Evolutionary conservation across 2,888 invertebrate species (phyloP).

Genomic region (Megalurothrips usitatus): DNA sequence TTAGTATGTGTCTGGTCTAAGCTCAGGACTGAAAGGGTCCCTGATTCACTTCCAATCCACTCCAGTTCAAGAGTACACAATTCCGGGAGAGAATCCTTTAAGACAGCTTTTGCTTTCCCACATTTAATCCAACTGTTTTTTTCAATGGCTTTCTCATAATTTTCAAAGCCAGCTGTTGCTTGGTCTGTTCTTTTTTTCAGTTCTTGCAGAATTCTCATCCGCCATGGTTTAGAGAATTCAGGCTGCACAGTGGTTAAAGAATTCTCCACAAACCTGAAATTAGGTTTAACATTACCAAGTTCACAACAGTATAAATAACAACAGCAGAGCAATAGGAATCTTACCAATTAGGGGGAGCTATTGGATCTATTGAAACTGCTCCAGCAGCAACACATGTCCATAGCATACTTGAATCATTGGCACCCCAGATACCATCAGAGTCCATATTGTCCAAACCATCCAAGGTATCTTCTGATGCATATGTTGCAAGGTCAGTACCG

Average conservation of each 20-base stretch:
- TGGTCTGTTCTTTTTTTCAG: slow-evolving; percentile 54
- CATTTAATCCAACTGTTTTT: slow-evolving; percentile 67
- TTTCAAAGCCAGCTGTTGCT: slow-evolving; percentile 51
- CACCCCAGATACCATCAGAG: slow-evolving; percentile 54
- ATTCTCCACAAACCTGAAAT: slow-evolving; percentile 56
- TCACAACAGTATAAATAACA: slow-evolving; percentile 35
- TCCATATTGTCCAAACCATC: background rate
- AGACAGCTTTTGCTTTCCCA: slow-evolving; percentile 65
- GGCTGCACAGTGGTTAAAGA: background rate
- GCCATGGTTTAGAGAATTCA: slow-evolving; percentile 61
- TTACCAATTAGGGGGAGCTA: slow-evolving; percentile 72
- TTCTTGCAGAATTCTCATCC: slow-evolving; percentile 64
- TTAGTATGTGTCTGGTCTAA: slow-evolving; percentile 72
- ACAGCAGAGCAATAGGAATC: slow-evolving; percentile 32
- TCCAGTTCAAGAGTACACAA: slow-evolving; percentile 77
- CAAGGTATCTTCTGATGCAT: slow-evolving; percentile 53
- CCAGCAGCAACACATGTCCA: slow-evolving; percentile 81
- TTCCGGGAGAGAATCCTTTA: slow-evolving; percentile 45
- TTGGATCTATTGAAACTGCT: slow-evolving; percentile 69
- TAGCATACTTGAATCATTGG: slow-evolving; percentile 63
- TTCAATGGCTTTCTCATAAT: slow-evolving; percentile 74
- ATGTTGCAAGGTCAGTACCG: slow-evolving; percentile 75
- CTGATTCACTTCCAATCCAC: slow-evolving; percentile 70
- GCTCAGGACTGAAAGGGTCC: slow-evolving; percentile 70
- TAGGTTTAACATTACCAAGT: background rate